Evolutionary conservation across 2,797 vertebrate species (phyloP), one percentile per base, ranked within the genome.

Genomic region (Tangara arthus): DNA sequence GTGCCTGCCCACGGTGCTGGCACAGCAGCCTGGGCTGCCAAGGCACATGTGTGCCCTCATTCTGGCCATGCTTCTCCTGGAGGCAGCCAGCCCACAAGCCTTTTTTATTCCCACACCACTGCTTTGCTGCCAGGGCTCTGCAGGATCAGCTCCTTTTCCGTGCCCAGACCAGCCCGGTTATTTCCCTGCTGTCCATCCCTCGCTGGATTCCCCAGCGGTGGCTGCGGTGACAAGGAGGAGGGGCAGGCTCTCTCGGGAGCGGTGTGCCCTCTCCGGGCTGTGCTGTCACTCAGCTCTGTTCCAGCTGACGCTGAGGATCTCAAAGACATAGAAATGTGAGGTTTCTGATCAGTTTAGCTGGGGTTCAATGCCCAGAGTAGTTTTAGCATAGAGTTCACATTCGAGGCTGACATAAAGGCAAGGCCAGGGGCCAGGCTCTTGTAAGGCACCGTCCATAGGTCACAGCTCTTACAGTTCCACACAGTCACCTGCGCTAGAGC

Each of bases 1-100:
- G 15, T 2, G 5, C 34, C 50, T 34, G 55, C 26, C 20, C 4
- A 0, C 2, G 9, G 35, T 6, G 64, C 63, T 23, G 2, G 10
- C 1, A 2, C 37, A 30, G 87, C 34, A 39, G 35, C 47, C 37
- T 6, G 11, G 34, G 63, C 44, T 87, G n/a, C n/a, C 5, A 0
- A 61, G 65, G 53, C 26, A 16, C 34, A 5, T 0, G 19, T 39
- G 53, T 42, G 23, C 14, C 2, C 42, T 44, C 46, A 8, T n/a
- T n/a, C 61, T 37, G 61, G 35, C 53, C 39, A 4, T 5, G n/a
- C 32, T 83, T 12, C 34, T 37, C 49, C 37, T 12, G 44, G 30
- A n/a, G 65, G 61, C 79, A 82, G 41, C 19, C 41, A 19, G 12
- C 5, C 30, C 65, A 32, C 15, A 7, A 34, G 8, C 12, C 18